These are phyloP conservation scores for Prosopocoilus inquinatus DNA, from an alignment of 2,888 invertebrate species.

Conservation along the genomic window DNA sequence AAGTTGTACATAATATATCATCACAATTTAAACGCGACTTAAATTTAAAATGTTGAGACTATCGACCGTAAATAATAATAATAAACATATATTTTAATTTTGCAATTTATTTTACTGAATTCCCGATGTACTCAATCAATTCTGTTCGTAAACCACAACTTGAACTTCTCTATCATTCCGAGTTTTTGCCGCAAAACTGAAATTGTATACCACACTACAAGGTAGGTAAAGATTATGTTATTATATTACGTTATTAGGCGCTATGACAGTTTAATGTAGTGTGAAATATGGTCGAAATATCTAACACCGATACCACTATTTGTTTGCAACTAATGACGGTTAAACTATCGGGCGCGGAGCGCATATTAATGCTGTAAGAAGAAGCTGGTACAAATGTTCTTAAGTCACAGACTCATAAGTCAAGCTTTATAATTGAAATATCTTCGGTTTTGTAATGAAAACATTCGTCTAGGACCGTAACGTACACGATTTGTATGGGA, in stretches of 20 bases:
- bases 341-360: slow-evolving; percentile 10
- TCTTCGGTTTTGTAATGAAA: slow-evolving; percentile 36
- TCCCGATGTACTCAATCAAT: too few species aligned
- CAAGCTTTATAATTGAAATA: slow-evolving; percentile 40
- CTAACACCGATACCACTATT: slow-evolving; percentile 39
- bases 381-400: slow-evolving; percentile 13
- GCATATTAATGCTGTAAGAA: slow-evolving; percentile 16
- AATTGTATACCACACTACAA: slow-evolving; percentile 1
- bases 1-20: too few species aligned
- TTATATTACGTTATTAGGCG: slow-evolving; percentile 49
- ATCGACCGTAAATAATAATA: too few species aligned
- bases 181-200: neutral
- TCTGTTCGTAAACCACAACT: too few species aligned
- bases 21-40: too few species aligned
- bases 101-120: too few species aligned
- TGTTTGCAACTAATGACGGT: slow-evolving; percentile 31
- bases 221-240: slow-evolving; percentile 44
- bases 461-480: slow-evolving; percentile 25
- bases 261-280: slow-evolving; percentile 49
- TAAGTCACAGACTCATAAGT: slow-evolving; percentile 29
- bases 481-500: slow-evolving; percentile 8
- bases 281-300: slow-evolving; percentile 47
- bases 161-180: too few species aligned
- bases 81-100: too few species aligned
- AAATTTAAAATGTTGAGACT: too few species aligned